A percentile compares a stretch with the other conserved stretches of the same genome.
These are phyloP conservation scores for Solea senegalensis DNA, from an alignment of 2,113 vertebrate species.

Conservation along the genomic window DNA sequence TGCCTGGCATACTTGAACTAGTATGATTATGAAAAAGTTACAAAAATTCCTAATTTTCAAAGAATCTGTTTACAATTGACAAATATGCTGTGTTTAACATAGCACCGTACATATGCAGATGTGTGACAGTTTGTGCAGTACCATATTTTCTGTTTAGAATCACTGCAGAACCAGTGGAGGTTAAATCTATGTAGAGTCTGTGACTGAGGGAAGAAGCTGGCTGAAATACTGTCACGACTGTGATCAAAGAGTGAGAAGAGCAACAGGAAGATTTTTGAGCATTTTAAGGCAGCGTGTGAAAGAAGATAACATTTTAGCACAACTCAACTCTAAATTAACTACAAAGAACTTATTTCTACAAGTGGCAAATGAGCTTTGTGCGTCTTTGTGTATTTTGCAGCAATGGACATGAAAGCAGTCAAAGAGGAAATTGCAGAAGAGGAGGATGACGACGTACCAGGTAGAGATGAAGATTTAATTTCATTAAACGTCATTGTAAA, in stretches of 20 bases:
- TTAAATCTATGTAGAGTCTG: background rate
- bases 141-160: conserved; percentile 25
- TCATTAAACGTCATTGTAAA: too few relatives aligned
- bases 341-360: background rate
- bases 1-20: too few relatives aligned
- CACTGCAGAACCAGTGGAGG: background rate
- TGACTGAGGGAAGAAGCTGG: background rate
- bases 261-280: too few relatives aligned
- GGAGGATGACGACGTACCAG: conserved; percentile 98
- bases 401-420: conserved; percentile 91
- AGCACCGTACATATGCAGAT: background rate
- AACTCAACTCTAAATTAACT: too few relatives aligned
- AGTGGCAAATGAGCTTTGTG: background rate
- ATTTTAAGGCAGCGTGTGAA: too few relatives aligned
- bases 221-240: too few relatives aligned
- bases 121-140: background rate
- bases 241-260: background rate
- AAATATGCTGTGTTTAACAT: background rate
- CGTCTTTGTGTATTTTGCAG: conserved; percentile 47
- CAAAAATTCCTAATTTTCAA: too few relatives aligned
- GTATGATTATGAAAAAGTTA: too few relatives aligned
- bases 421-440: conserved; percentile 96
- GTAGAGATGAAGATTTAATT: conserved; percentile 68
- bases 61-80: background rate
- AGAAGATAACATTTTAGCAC: too few relatives aligned